Percentiles rank a stretch among this genome's conserved stretches.
Conservation (phyloP, 2,888 invertebrate genomes). For the Cephus runcator region DNA sequence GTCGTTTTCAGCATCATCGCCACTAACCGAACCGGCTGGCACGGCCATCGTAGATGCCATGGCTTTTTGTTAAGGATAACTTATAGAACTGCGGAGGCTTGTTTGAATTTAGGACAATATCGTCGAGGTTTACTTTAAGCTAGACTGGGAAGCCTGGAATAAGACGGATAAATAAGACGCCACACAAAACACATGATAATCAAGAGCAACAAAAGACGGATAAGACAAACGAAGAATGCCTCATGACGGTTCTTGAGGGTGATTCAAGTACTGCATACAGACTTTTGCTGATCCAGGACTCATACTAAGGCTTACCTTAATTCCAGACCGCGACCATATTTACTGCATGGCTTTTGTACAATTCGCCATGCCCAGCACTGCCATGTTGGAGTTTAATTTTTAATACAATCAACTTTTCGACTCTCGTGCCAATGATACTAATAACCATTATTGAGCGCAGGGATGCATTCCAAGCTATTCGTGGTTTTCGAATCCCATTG, state of each 20-base stretch:
- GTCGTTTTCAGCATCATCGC: slow-evolving; percentile 45
- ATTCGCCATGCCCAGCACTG: slow-evolving; percentile 12
- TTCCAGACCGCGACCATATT: slow-evolving; percentile 15
- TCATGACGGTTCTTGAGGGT: neutral
- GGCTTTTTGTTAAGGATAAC: too few species aligned
- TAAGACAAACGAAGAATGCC: too few species aligned
- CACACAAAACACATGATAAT: neutral
- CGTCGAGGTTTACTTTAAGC: neutral
- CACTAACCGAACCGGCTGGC: slow-evolving; percentile 44
- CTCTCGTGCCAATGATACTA: slow-evolving; percentile 27
- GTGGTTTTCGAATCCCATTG: slow-evolving; percentile 24
- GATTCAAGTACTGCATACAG: neutral
- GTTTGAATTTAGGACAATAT: slow-evolving; percentile 19
- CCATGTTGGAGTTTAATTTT: slow-evolving; percentile 31
- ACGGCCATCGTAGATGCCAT: slow-evolving; percentile 53
- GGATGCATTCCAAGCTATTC: slow-evolving; percentile 21
- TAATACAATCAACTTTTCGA: slow-evolving; percentile 29
- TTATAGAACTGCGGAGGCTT: slow-evolving; percentile 3
- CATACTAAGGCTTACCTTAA: slow-evolving; percentile 12
- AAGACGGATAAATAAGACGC: slow-evolving; percentile 2
- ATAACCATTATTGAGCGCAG: slow-evolving; percentile 34
- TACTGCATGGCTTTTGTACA: slow-evolving; percentile 15
- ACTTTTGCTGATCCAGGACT: neutral
- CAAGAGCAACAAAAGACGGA: too few species aligned
- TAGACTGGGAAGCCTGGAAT: neutral